These are phyloP conservation scores for Neocrepidodera transversa DNA, from an alignment of 2,888 invertebrate genomes.

Conservation along the genomic window DNA sequence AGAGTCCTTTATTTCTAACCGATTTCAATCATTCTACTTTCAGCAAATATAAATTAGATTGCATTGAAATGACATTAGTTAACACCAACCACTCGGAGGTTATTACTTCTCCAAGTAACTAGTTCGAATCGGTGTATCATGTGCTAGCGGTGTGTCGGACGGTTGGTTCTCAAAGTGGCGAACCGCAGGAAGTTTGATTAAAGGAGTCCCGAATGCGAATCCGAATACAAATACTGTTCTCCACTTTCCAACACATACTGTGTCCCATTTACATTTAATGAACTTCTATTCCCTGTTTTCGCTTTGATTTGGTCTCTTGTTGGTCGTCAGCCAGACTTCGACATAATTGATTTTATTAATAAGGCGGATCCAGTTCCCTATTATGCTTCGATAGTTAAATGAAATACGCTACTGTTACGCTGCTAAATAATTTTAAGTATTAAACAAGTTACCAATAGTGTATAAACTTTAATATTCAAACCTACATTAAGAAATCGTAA, in stretches of 20 bases:
- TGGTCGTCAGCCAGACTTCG: not conserved
- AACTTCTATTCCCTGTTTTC: not conserved
- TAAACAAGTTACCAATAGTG: no score
- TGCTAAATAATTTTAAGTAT: no score
- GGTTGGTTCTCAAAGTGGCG: conserved; percentile 3
- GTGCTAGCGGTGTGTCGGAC: conserved; percentile 9
- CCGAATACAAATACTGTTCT: not conserved
- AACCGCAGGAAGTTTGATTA: conserved; percentile 26
- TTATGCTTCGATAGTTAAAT: no score
- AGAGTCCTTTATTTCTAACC: no score
- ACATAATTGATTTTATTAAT: not conserved
- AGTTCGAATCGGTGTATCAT: not conserved
- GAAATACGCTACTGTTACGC: no score
- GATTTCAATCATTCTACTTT: no score
- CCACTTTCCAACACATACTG: not conserved
- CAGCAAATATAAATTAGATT: not conserved
- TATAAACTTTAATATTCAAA: no score
- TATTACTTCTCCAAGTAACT: not conserved
- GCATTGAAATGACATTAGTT: not conserved
- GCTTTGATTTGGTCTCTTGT: not conserved
- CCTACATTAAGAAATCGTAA: no score
- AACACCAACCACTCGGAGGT: not conserved
- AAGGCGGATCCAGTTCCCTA: no score
- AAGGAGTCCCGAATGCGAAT: conserved; percentile 2
- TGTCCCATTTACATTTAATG: not conserved